phyloP scores from a whole-genome alignment of 2,888 invertebrate species.

The Odontocerum albicorne region DNA sequence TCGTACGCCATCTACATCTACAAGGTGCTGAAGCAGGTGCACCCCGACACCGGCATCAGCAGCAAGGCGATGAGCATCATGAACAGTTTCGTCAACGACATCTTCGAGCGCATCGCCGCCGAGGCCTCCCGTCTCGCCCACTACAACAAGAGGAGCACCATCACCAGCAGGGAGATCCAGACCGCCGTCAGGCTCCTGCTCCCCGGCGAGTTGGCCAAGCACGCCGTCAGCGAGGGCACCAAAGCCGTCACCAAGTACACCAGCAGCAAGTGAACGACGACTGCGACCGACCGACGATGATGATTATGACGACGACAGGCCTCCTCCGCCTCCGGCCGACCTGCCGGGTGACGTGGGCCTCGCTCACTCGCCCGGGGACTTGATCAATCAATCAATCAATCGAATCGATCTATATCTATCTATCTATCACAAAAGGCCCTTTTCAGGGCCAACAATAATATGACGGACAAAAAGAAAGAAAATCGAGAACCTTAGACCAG shows the following conservation, averaged over 20 bases:
- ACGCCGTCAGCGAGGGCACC: slow-evolving; percentile 67
- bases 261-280: no score
- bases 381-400: no score
- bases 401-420: no score
- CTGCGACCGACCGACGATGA: no score
- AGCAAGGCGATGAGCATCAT: slow-evolving; percentile 70
- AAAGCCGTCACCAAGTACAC: slow-evolving; percentile 66
- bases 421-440: no score
- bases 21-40: slow-evolving; percentile 67
- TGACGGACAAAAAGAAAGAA: no score
- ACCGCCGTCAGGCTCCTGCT: slow-evolving; percentile 67
- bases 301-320: no score
- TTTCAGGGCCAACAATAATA: no score
- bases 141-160: slow-evolving; percentile 66
- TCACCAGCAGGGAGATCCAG: slow-evolving; percentile 69
- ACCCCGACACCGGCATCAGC: slow-evolving; percentile 66
- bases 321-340: no score
- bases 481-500: no score
- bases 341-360: no score
- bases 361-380: no score
- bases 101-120: slow-evolving; percentile 69
- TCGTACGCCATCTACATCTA: slow-evolving; percentile 63
- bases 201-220: slow-evolving; percentile 71
- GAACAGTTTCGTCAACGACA: slow-evolving; percentile 72
- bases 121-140: slow-evolving; percentile 65